Conservation (phyloP, 2,113 vertebrate species). For the Myotis davidii region DNA sequence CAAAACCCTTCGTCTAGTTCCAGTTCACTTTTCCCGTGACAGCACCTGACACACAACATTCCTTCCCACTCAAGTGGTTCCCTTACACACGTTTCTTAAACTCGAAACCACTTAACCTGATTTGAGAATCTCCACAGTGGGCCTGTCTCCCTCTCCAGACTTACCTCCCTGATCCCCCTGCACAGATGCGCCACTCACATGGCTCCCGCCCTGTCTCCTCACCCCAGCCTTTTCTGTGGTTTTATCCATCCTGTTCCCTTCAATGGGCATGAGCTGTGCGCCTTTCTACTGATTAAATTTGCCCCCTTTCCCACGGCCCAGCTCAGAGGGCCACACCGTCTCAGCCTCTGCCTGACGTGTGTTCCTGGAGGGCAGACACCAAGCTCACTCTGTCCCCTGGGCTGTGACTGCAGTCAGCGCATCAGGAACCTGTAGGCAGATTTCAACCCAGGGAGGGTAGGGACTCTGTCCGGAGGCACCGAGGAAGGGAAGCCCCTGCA, state of each 20-base stretch:
- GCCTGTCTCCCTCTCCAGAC: not conserved
- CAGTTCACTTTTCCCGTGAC: not conserved
- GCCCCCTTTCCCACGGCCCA: not conserved
- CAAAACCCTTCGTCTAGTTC: not conserved
- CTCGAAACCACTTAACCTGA: not conserved
- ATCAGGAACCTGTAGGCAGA: not conserved
- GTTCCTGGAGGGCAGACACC: not conserved
- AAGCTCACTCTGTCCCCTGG: not conserved
- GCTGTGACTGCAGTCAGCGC: no score
- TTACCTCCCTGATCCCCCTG: not conserved
- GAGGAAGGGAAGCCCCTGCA: not conserved
- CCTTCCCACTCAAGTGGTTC: not conserved
- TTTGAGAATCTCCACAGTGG: not conserved
- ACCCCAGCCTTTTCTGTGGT: not conserved
- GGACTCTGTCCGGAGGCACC: not conserved
- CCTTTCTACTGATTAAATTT: not conserved
- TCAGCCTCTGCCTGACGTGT: not conserved
- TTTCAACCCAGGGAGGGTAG: not conserved
- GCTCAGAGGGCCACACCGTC: not conserved
- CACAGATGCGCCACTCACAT: not conserved
- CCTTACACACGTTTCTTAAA: not conserved
- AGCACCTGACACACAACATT: accelerated
- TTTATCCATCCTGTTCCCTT: not conserved
- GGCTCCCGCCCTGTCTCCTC: not conserved
- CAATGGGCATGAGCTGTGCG: not conserved